Base-by-base conservation (phyloP, 2,113 vertebrate genomes). In the Symphodus melops region DNA sequence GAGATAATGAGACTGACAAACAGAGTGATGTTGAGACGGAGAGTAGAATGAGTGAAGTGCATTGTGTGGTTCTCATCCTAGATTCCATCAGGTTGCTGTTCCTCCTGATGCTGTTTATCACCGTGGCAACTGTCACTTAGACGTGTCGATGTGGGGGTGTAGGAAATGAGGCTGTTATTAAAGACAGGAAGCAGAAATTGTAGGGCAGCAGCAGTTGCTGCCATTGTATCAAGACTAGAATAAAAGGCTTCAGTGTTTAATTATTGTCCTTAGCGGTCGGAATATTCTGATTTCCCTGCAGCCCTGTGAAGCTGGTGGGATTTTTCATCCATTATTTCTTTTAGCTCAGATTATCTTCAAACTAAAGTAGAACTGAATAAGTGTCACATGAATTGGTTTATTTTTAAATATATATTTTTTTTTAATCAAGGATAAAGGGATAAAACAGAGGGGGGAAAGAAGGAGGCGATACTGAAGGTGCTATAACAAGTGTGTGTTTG, bases 71-170 rank as follows among this genome's bases (percentile, higher is more conserved):
- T 33, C 37, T 65, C 74, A 61, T 70, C 69, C 25, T 7, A 67
- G 60, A 68, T 60, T 84, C 72, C 42, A 54, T 80, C 75, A 74
- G 64, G 59, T 80, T 79, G 81, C 72, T 80, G 65, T 68, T 83
- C 72, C 82, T 78, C 62, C 66, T 68, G 46, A 19, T 81, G 70
- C 77, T 55, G 76, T 87, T 83, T 82, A 87, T 89, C 86, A 79
- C 88, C 73, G 75, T 86, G 85, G 89, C 85, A 91, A 90, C 91
- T 86, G 80, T 86, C 88, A 87, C 72, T 81, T 73, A 78, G 73
- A 81, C 17, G 16, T 82, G 86, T 77, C 12, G 36, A 58, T 85
- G 84, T 86, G 86, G 80, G 80, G 91, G 84, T 63, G 82, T 74
- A 64, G 75, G 80, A 84, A 88, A 78, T 79, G 61, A 83, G 82